phyloP scores from a whole-genome alignment of 2,113 vertebrate species.

The Callionymus lyra region DNA sequence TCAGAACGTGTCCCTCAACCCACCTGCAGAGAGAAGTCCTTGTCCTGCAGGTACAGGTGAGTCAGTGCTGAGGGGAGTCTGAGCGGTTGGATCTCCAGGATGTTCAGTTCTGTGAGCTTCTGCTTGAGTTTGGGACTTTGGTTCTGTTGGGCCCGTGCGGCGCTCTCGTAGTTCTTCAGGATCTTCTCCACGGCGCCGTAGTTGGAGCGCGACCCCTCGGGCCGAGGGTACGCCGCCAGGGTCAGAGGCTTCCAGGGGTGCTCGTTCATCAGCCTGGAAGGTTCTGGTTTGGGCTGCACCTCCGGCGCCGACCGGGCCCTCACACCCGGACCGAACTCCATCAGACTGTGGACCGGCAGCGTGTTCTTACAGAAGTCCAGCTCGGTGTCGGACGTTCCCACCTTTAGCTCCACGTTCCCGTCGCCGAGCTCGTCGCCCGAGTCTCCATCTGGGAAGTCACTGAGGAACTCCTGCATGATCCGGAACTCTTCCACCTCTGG shows the following conservation, averaged over 20 bases:
- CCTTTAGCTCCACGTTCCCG: constrained; percentile 1
- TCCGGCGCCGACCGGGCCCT: constrained; percentile 22
- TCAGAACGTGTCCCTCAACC: constrained; percentile 31
- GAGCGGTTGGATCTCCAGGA: constrained; percentile 63
- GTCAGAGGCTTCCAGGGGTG: constrained; percentile 84
- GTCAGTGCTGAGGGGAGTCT: constrained; percentile 23
- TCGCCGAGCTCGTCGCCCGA: constrained; percentile 19
- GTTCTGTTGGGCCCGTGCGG: constrained; percentile 52
- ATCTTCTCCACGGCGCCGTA: constrained; percentile 89
- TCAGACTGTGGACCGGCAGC: constrained; percentile 18
- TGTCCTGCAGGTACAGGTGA: constrained; percentile 48
- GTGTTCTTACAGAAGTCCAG: constrained; percentile 16
- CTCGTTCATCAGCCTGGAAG: constrained; percentile 65
- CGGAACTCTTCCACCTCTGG: constrained; percentile 18
- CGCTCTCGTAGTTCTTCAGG: constrained; percentile 81
- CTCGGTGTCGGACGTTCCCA: constrained; percentile 36
- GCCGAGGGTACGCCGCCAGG: constrained; percentile 83
- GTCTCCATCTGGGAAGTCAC: constrained; percentile 23
- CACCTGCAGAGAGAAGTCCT: constrained; percentile 53
- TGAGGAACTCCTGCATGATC: constrained; percentile 12
- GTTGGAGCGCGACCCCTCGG: constrained; percentile 86
- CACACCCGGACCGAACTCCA: constrained; percentile 21
- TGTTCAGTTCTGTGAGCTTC: constrained; percentile 65
- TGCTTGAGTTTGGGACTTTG: constrained; percentile 46
- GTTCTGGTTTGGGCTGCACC: constrained; percentile 30